A percentile compares a stretch with the other conserved stretches of the same genome.
These are phyloP conservation scores for Macrosteles quadrilineatus DNA, from an alignment of 1,140 invertebrate species.

Conservation along the genomic window DNA sequence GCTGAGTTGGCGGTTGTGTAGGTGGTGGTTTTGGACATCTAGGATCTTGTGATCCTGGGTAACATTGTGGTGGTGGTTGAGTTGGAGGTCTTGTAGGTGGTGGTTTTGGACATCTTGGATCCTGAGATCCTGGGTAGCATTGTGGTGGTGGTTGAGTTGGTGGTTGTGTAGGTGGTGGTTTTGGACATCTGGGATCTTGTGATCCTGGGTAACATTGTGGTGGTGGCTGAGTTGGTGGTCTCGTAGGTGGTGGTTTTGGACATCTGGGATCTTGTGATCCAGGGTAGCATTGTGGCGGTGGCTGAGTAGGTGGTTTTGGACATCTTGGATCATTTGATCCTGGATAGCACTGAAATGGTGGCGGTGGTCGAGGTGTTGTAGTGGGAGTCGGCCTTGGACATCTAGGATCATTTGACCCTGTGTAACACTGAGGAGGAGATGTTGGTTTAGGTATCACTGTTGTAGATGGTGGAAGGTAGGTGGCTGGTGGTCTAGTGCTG, in stretches of 20 bases:
- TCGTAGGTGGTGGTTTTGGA: slow-evolving; percentile 31
- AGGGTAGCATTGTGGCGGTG: slow-evolving; percentile 43
- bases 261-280: slow-evolving; percentile 46
- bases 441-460: slow-evolving; percentile 42
- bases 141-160: slow-evolving; percentile 34
- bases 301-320: slow-evolving; percentile 47
- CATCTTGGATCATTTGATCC: slow-evolving; percentile 54
- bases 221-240: slow-evolving; percentile 32
- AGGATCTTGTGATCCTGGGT: slow-evolving; percentile 53
- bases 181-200: slow-evolving; percentile 48
- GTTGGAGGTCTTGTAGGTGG: slow-evolving; percentile 32
- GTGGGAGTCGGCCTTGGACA: slow-evolving; percentile 39
- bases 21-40: slow-evolving; percentile 49
- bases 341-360: slow-evolving; percentile 48
- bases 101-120: slow-evolving; percentile 43
- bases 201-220: slow-evolving; percentile 44
- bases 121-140: slow-evolving; percentile 44
- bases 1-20: slow-evolving; percentile 36
- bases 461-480: slow-evolving; percentile 47
- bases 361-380: slow-evolving; percentile 36
- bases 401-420: slow-evolving; percentile 43
- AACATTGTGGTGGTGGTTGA: slow-evolving; percentile 46
- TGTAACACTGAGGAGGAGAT: slow-evolving; percentile 40
- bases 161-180: slow-evolving; percentile 46
- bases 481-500: slow-evolving; percentile 33